Evolutionary conservation across 2,113 vertebrate genomes (phyloP).

Genomic region (Zosterops japonicus): DNA sequence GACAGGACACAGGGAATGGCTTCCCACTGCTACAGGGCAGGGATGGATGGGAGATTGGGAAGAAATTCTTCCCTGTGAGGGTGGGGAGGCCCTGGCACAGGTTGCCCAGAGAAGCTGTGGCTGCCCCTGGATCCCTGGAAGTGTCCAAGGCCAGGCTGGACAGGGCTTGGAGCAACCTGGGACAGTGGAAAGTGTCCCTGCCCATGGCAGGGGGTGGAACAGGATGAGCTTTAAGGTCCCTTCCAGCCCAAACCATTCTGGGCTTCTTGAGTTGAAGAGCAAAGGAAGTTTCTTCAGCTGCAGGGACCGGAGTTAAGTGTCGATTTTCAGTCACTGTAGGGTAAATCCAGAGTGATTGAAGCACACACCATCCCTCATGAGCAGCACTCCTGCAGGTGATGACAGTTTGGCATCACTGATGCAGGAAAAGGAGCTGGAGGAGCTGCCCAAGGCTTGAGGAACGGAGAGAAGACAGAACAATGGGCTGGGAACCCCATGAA

Average conservation of each 20-base stretch:
- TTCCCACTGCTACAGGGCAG: background rate
- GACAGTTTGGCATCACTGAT: background rate
- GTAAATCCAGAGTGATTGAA: background rate
- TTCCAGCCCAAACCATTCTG: background rate
- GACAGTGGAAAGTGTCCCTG: background rate
- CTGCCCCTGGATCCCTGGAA: background rate
- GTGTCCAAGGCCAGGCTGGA: rapidly evolving
- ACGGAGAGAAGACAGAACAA: background rate
- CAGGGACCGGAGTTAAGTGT: background rate
- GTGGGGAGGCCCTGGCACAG: background rate
- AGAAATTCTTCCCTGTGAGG: rapidly evolving
- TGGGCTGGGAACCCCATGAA: background rate
- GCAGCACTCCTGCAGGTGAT: rapidly evolving
- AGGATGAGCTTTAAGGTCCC: rapidly evolving
- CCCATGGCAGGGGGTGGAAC: background rate
- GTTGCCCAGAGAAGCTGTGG: background rate
- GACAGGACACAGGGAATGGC: background rate
- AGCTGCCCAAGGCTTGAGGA: background rate
- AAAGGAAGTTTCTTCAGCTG: background rate
- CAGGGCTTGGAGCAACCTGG: rapidly evolving
- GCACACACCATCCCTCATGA: rapidly evolving
- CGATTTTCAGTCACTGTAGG: background rate
- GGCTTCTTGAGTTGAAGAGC: background rate
- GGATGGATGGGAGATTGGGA: rapidly evolving
- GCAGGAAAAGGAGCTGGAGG: background rate